phyloP scores from a whole-genome alignment of 2,888 invertebrate species.

The Thyatira batis region DNA sequence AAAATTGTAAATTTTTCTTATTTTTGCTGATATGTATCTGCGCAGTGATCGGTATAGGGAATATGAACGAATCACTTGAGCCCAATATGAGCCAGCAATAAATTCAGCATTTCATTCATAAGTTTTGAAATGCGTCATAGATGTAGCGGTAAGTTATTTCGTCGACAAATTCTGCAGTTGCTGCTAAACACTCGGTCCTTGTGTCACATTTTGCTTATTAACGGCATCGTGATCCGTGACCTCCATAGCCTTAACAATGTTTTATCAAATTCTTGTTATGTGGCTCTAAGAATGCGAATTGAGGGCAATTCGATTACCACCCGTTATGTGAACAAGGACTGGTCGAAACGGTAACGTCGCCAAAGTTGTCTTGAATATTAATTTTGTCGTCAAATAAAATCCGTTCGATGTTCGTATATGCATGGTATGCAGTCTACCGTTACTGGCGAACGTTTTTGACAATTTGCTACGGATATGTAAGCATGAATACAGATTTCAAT shows the following conservation, averaged over 20 bases:
- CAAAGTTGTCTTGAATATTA: slow-evolving; percentile 67
- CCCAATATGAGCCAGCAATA: no score
- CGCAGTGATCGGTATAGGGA: neutral
- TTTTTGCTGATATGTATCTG: neutral
- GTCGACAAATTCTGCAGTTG: neutral
- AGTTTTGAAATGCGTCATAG: neutral
- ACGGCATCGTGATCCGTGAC: slow-evolving; percentile 4
- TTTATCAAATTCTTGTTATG: slow-evolving; percentile 30
- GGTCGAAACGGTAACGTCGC: slow-evolving; percentile 52
- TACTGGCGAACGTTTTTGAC: slow-evolving; percentile 16
- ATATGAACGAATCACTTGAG: neutral
- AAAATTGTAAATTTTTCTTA: neutral
- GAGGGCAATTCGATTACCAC: slow-evolving; percentile 51
- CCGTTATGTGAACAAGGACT: slow-evolving; percentile 60
- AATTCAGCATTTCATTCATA: neutral
- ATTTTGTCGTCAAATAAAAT: slow-evolving; percentile 55
- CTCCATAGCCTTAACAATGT: slow-evolving; percentile 10
- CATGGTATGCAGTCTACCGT: slow-evolving; percentile 35
- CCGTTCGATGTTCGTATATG: slow-evolving; percentile 21
- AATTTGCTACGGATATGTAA: slow-evolving; percentile 22
- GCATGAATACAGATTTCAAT: slow-evolving; percentile 34
- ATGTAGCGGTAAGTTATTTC: neutral
- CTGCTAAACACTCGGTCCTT: neutral
- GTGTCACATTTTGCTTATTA: neutral
- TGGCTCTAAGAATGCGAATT: slow-evolving; percentile 34